Conservation (phyloP, 2,113 vertebrate species). For the Oreochromis tanganicae region DNA sequence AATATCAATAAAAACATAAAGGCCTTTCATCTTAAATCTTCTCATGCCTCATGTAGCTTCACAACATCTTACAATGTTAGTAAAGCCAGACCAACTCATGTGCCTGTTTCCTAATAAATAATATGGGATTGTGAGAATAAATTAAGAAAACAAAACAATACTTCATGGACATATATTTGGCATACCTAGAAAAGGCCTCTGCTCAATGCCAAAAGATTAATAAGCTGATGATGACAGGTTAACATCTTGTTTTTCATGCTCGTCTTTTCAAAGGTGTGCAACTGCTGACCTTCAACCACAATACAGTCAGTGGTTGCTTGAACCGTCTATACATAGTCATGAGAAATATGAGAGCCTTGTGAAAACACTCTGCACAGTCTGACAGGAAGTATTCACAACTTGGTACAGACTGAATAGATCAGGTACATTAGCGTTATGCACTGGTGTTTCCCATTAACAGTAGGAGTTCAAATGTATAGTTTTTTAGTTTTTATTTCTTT, state of each 20-base stretch:
- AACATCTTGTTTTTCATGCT: neutral
- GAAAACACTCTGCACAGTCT: neutral
- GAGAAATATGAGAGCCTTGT: neutral
- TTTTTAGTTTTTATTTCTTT: neutral
- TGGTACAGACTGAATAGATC: neutral
- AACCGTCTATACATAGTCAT: neutral
- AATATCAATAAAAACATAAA: rapidly evolving
- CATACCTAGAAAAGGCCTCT: neutral
- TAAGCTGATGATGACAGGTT: rapidly evolving
- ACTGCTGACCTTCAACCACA: neutral
- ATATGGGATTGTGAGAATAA: rapidly evolving
- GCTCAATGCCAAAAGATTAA: rapidly evolving
- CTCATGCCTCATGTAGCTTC: rapidly evolving
- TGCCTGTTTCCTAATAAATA: neutral
- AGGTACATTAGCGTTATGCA: neutral
- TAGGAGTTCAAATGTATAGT: neutral
- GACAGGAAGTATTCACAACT: neutral
- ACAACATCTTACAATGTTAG: neutral
- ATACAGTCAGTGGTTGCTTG: neutral
- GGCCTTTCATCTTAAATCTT: neutral
- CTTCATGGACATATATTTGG: too few relatives aligned
- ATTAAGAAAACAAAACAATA: too few relatives aligned
- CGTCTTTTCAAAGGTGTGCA: rapidly evolving
- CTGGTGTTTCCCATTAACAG: neutral
- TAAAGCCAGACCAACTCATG: neutral